phyloP scores from a whole-genome alignment of 2,797 vertebrate species.

The Phataginus tricuspis region DNA sequence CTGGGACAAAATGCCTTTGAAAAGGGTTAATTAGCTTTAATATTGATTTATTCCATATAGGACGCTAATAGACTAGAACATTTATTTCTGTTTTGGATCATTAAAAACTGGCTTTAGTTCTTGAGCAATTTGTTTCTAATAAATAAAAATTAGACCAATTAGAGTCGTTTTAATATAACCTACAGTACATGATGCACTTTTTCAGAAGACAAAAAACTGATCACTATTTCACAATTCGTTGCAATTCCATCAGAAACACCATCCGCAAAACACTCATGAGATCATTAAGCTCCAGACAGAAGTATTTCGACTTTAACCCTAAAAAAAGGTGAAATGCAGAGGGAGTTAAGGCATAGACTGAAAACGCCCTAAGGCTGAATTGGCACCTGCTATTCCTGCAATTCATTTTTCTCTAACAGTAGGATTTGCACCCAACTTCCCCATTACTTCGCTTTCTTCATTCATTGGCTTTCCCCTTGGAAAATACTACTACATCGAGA shows the following conservation, averaged over 20 bases:
- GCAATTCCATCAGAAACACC: conserved; percentile 44
- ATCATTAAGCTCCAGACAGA: conserved; percentile 48
- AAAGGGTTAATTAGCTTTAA: conserved; percentile 99
- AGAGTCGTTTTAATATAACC: conserved; percentile 66
- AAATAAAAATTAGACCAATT: conserved; percentile 85
- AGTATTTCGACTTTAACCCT: conserved; percentile 66
- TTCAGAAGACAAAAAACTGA: conserved; percentile 37
- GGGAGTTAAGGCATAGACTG: conserved; percentile 9
- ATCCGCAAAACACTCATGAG: conserved; percentile 32
- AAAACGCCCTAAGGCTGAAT: conserved; percentile 42
- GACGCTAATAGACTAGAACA: conserved; percentile 89
- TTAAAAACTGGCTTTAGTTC: conserved; percentile 84
- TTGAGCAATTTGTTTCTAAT: conserved; percentile 85
- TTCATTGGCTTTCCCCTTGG: conserved; percentile 60
- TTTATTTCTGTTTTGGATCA: conserved; percentile 87
- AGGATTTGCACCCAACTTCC: neutral
- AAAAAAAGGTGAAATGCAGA: neutral
- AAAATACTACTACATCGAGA: conserved; percentile 64
- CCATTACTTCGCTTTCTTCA: conserved; percentile 7
- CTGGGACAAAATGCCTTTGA: conserved; percentile 94
- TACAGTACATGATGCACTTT: conserved; percentile 44
- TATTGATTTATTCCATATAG: conserved; percentile 97
- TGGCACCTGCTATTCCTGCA: neutral
- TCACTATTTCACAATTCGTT: neutral
- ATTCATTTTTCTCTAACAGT: neutral